Conservation (phyloP, 1,140 invertebrate genomes). For the Neuroterus valhalla region DNA sequence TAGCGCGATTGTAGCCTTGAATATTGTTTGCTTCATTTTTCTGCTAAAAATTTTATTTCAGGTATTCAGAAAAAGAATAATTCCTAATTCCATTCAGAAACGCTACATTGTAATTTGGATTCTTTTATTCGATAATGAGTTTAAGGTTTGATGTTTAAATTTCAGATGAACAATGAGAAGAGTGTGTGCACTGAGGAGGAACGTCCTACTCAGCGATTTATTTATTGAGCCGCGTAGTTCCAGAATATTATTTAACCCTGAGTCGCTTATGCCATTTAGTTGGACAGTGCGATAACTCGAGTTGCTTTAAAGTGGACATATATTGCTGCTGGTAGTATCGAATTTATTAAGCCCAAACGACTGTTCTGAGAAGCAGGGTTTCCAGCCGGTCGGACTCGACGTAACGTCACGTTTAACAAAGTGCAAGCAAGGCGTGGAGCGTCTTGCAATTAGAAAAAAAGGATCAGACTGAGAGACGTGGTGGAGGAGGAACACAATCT, state of each 20-base stretch:
- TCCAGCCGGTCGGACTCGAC: not conserved
- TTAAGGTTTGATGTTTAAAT: too few species aligned
- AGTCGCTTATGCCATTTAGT: too few species aligned
- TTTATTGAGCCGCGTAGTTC: not conserved
- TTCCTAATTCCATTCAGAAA: too few species aligned
- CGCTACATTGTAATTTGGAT: too few species aligned
- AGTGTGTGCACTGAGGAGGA: too few species aligned
- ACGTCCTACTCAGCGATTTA: too few species aligned
- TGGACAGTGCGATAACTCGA: not conserved
- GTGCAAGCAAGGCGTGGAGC: slow-evolving; percentile 22
- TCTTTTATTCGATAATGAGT: too few species aligned
- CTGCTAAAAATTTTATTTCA: too few species aligned
- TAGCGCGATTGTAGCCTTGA: too few species aligned
- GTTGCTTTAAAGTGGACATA: not conserved
- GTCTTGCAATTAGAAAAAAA: slow-evolving; percentile 31
- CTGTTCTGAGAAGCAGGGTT: slow-evolving; percentile 13
- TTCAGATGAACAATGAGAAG: too few species aligned
- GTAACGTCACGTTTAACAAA: slow-evolving; percentile 20
- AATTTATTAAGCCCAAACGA: slow-evolving; percentile 1
- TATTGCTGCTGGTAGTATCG: not conserved
- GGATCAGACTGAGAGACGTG: not conserved
- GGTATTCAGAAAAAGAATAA: too few species aligned
- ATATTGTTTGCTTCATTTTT: too few species aligned
- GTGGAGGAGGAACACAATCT: slow-evolving; percentile 31
- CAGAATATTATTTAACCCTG: not conserved